These are phyloP conservation scores for Oreochromis mossambicus DNA, from an alignment of 2,797 vertebrate species.

Conservation along the genomic window DNA sequence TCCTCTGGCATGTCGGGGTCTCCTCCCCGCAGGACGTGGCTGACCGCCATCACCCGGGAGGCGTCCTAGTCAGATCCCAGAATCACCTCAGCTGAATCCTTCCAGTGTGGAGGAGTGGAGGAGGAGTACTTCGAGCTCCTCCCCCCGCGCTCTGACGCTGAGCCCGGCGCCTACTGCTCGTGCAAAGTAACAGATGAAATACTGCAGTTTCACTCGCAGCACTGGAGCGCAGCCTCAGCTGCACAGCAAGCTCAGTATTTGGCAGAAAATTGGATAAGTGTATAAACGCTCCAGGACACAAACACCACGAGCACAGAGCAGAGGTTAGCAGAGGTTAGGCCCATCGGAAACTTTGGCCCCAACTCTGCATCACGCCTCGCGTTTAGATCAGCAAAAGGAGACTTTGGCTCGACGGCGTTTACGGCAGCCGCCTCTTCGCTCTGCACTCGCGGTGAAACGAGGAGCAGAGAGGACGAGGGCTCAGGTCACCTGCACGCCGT, in stretches of 20 bases:
- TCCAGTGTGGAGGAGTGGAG: background rate
- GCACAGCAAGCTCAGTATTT: background rate
- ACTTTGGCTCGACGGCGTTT: background rate
- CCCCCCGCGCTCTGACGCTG: background rate
- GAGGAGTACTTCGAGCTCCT: background rate
- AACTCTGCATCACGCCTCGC: background rate
- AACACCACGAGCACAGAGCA: background rate
- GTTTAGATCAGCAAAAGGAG: background rate
- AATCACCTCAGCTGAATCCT: background rate
- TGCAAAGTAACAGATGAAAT: background rate
- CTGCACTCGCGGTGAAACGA: fast-evolving
- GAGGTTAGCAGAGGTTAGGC: background rate
- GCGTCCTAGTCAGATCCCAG: background rate
- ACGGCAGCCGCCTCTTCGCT: background rate
- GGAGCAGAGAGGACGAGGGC: background rate
- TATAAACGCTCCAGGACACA: background rate
- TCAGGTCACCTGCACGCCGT: background rate
- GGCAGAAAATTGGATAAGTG: background rate
- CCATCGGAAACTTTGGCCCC: background rate
- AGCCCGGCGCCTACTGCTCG: background rate
- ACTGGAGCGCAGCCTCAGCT: background rate
- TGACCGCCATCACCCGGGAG: background rate
- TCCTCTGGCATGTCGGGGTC: background rate
- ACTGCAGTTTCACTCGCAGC: background rate
- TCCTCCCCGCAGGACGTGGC: background rate